Conservation (phyloP, 1,140 invertebrate species). For the Neelides sp. region DNA sequence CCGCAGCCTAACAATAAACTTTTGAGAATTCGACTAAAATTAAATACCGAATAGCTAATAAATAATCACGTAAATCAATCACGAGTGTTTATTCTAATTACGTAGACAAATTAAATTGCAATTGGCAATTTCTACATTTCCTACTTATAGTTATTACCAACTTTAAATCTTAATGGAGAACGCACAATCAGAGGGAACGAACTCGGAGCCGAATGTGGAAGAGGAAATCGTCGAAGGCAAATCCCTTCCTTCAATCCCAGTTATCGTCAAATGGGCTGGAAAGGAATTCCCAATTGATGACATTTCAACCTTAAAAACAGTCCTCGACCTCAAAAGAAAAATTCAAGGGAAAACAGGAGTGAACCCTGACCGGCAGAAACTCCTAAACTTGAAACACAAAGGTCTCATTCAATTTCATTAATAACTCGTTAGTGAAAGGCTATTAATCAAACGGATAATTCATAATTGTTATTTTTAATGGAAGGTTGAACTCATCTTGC, state of each 20-base stretch:
- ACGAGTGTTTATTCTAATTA: too few species aligned
- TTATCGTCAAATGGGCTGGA: conserved; percentile 82
- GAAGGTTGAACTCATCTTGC: background rate
- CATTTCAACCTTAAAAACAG: conserved; percentile 55
- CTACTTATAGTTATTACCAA: too few species aligned
- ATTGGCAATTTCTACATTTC: too few species aligned
- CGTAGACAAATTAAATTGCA: too few species aligned
- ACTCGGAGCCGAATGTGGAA: background rate
- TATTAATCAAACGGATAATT: background rate
- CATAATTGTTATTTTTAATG: background rate
- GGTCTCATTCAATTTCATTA: conserved; percentile 43
- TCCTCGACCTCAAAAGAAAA: conserved; percentile 64
- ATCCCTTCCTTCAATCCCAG: background rate
- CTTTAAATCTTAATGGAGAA: too few species aligned
- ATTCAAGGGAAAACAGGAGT: conserved; percentile 72
- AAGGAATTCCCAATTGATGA: conserved; percentile 64
- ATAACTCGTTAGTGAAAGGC: conserved; percentile 6
- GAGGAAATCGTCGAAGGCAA: background rate
- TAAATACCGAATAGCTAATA: too few species aligned
- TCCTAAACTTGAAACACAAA: conserved; percentile 83
- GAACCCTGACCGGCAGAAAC: conserved; percentile 77
- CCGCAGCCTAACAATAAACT: too few species aligned
- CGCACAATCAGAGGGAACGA: too few species aligned
- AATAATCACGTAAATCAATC: too few species aligned
- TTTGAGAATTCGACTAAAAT: too few species aligned